Conservation (phyloP, 1,140 invertebrate genomes). For the Micrasema longulum region DNA sequence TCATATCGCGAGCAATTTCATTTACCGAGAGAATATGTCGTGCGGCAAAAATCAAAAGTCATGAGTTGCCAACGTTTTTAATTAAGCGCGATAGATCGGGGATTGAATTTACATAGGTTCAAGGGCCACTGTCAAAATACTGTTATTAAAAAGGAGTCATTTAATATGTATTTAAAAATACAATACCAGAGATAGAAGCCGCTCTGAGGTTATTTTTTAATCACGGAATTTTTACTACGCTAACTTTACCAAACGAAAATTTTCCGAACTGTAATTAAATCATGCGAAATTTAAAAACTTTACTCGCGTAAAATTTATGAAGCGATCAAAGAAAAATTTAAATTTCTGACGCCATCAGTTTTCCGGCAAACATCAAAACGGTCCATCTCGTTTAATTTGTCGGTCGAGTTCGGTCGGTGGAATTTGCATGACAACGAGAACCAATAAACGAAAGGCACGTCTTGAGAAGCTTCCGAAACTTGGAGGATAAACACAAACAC, state of each 20-base stretch:
- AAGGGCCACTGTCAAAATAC: too few species aligned
- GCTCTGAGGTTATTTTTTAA: too few species aligned
- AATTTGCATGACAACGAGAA: conserved; percentile 52
- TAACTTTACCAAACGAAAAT: too few species aligned
- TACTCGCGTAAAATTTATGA: neutral
- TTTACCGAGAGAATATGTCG: neutral
- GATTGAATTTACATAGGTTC: too few species aligned
- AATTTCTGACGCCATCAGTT: conserved; percentile 18
- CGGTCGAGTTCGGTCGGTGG: conserved; percentile 8
- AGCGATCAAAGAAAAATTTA: conserved; percentile 14
- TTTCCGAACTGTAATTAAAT: too few species aligned
- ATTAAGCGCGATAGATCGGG: too few species aligned
- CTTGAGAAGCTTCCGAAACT: conserved; percentile 32
- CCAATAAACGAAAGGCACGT: conserved; percentile 46
- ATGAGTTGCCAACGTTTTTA: too few species aligned
- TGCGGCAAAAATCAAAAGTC: too few species aligned
- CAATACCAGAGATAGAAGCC: too few species aligned
- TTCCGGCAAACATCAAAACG: conserved; percentile 9
- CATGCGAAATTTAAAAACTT: neutral
- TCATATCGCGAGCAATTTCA: neutral
- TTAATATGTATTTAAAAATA: too few species aligned
- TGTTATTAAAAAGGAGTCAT: too few species aligned
- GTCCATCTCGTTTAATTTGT: conserved; percentile 32
- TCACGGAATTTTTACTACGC: too few species aligned
- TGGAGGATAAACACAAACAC: conserved; percentile 51